phyloP scores from a whole-genome alignment of 2,113 vertebrate genomes.

The Talpa occidentalis region DNA sequence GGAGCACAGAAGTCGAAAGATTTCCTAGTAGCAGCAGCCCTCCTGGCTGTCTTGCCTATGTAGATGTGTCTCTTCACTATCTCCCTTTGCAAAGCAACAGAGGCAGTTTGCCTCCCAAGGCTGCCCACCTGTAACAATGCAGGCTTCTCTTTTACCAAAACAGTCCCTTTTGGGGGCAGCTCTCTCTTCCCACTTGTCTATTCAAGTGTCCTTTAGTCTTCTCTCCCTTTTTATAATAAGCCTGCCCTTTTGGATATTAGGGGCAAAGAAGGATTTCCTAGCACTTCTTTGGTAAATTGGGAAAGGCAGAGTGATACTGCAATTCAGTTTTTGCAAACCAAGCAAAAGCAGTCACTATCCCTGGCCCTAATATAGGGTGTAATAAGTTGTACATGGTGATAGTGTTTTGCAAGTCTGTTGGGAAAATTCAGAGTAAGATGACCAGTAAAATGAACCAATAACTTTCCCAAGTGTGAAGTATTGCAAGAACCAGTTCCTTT shows the following conservation, averaged over 20 bases:
- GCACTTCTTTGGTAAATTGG: background rate
- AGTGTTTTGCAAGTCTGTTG: background rate
- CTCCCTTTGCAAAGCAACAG: too few relatives aligned
- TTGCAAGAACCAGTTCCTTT: background rate
- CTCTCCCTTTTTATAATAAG: too few relatives aligned
- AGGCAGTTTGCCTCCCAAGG: too few relatives aligned
- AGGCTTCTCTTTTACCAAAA: too few relatives aligned
- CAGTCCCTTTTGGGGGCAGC: too few relatives aligned
- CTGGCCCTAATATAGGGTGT: background rate
- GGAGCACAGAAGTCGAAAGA: background rate
- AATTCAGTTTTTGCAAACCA: background rate
- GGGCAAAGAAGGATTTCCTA: background rate
- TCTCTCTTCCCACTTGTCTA: too few relatives aligned
- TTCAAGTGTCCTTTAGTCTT: too few relatives aligned
- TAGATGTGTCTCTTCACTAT: too few relatives aligned
- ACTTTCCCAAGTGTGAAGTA: background rate
- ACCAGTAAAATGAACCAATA: background rate
- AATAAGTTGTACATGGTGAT: background rate
- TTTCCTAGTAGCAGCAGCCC: background rate
- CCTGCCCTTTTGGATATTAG: too few relatives aligned
- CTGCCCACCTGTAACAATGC: too few relatives aligned
- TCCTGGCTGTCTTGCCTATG: too few relatives aligned
- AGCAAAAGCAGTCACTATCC: background rate
- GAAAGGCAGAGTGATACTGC: background rate
- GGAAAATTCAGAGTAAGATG: background rate